Percentiles rank a stretch among this genome's conserved stretches.
Conservation (phyloP, 2,113 vertebrate species). For the Spermophilus dauricus region DNA sequence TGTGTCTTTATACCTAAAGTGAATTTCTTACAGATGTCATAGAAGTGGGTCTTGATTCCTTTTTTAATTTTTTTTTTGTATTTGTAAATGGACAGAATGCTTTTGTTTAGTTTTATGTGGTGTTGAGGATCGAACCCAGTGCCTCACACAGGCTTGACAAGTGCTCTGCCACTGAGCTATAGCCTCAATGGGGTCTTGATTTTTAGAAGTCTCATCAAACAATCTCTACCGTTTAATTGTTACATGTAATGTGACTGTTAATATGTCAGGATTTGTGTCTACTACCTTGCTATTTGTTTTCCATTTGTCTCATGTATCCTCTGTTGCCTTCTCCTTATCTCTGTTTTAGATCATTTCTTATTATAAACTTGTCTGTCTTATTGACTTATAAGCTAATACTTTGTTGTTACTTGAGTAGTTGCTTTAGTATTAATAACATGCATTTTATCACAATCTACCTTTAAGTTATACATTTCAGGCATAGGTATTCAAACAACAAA, state of each 20-base stretch:
- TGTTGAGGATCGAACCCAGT: too few species aligned
- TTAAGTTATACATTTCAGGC: background rate
- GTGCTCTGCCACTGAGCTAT: too few species aligned
- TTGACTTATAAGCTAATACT: background rate
- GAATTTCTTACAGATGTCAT: background rate
- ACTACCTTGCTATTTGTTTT: background rate
- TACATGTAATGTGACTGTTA: background rate
- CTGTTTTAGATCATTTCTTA: background rate
- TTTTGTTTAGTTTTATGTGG: too few species aligned
- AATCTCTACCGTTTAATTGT: background rate
- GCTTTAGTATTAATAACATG: background rate
- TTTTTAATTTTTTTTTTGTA: too few species aligned
- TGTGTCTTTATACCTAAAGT: background rate
- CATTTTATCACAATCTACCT: background rate
- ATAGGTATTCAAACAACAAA: background rate
- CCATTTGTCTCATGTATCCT: background rate
- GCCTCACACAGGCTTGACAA: too few species aligned
- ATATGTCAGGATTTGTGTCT: background rate
- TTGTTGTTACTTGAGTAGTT: background rate
- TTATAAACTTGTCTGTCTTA: background rate
- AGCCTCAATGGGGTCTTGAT: background rate
- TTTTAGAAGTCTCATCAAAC: background rate
- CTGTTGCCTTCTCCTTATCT: background rate
- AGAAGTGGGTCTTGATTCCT: background rate
- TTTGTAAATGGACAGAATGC: too few species aligned